Percentiles rank a stretch among this genome's conserved stretches.
These are phyloP conservation scores for Ormyrus labotus DNA, from an alignment of 2,888 invertebrate genomes.

Conservation along the genomic window DNA sequence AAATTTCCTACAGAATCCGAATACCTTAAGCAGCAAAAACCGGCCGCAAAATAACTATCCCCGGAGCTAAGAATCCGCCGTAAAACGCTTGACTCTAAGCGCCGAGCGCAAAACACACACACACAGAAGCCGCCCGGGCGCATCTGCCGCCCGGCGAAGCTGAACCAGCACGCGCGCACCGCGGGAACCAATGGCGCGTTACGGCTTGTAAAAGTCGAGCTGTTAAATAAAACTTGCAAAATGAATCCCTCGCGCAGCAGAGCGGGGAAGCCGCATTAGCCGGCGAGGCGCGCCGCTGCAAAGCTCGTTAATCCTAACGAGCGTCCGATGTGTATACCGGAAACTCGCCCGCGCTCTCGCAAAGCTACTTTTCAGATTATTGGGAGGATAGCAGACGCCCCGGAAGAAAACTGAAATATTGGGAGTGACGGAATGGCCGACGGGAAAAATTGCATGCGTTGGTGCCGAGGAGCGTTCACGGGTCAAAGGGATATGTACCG, in stretches of 20 bases:
- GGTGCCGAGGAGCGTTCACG: too few species aligned
- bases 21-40: too few species aligned
- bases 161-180: neutral
- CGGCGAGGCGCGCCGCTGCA: neutral
- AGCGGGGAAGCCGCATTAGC: neutral
- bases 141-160: neutral
- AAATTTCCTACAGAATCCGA: too few species aligned
- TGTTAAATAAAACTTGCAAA: constrained; percentile 59
- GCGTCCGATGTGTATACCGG: constrained; percentile 12
- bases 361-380: constrained; percentile 27
- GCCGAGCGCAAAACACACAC: neutral
- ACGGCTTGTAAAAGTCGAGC: constrained; percentile 54
- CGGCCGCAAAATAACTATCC: too few species aligned
- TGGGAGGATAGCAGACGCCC: neutral
- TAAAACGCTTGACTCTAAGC: neutral
- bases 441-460: too few species aligned
- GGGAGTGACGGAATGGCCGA: neutral
- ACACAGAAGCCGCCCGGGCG: neutral
- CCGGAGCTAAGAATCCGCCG: too few species aligned
- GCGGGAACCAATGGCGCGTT: constrained; percentile 45
- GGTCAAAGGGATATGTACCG: too few species aligned
- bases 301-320: constrained; percentile 55
- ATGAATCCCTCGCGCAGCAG: constrained; percentile 22
- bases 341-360: constrained; percentile 1
- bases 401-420: neutral